Conservation (phyloP, 1,140 invertebrate genomes). For the Melitaea cinxia region DNA sequence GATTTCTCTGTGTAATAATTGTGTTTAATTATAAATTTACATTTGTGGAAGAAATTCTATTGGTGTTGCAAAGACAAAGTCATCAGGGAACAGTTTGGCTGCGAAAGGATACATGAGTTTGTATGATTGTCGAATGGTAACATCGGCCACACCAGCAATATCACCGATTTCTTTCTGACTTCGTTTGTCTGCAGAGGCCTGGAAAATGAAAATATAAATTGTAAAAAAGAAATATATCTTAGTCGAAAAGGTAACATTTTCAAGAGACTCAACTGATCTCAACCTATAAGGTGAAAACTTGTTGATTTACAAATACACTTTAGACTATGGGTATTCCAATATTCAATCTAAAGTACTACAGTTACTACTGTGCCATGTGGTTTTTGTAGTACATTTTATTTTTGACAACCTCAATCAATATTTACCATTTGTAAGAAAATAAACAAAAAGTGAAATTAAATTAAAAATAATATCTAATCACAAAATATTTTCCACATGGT, state of each 20-base stretch:
- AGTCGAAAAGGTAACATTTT: slow-evolving; percentile 4
- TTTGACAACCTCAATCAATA: too few relatives aligned
- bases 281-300: too few relatives aligned
- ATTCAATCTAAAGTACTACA: too few relatives aligned
- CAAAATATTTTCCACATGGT: too few relatives aligned
- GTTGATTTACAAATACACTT: too few relatives aligned
- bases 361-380: too few relatives aligned
- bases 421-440: too few relatives aligned
- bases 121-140: slow-evolving; percentile 98
- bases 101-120: slow-evolving; percentile 98
- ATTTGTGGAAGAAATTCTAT: slow-evolving; percentile 96
- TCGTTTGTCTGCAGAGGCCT: slow-evolving; percentile 97
- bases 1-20: background rate
- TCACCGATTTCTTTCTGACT: slow-evolving; percentile 99
- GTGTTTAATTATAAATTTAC: slow-evolving; percentile 78
- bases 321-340: too few relatives aligned
- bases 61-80: slow-evolving; percentile 97
- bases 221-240: background rate
- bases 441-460: too few relatives aligned
- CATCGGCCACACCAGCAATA: slow-evolving; percentile 99
- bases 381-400: too few relatives aligned
- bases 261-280: too few relatives aligned
- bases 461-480: too few relatives aligned
- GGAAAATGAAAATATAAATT: slow-evolving; percentile 34
- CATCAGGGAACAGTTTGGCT: slow-evolving; percentile 95